Conservation (phyloP, 37 sponge, comb jelly and placozoan species). For the Diacarnus erythraeanus region DNA sequence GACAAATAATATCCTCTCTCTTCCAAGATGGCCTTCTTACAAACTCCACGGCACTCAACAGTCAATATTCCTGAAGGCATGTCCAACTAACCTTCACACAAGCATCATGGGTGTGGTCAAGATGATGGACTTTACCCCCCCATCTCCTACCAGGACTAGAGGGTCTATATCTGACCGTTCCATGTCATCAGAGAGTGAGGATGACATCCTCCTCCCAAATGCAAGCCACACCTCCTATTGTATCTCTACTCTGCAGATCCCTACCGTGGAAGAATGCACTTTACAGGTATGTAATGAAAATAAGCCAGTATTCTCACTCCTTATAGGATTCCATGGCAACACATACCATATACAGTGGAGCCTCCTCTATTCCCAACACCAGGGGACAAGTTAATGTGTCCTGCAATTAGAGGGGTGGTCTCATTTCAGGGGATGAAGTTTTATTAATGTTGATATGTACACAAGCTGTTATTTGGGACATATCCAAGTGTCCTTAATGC, state of each 20-base stretch:
- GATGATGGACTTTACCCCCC: neutral
- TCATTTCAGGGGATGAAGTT: no score
- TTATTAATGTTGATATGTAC: no score
- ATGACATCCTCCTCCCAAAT: neutral
- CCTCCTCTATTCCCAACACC: no score
- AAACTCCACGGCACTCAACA: constrained; percentile 27
- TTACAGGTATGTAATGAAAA: no score
- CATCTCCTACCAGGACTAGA: neutral
- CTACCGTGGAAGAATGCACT: neutral
- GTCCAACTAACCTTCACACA: constrained; percentile 75
- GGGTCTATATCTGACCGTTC: neutral
- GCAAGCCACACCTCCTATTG: constrained; percentile 30
- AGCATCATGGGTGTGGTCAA: constrained; percentile 41
- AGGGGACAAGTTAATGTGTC: no score
- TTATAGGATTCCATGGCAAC: no score
- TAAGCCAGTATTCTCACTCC: no score
- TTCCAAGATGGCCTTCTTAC: constrained; percentile 61
- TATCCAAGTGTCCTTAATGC: no score
- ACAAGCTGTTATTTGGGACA: no score
- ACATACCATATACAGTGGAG: no score
- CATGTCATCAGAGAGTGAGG: neutral
- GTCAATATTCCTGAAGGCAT: constrained; percentile 20
- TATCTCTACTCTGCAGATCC: constrained; percentile 59
- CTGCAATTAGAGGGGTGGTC: no score
- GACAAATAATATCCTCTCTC: constrained; percentile 4